These are phyloP conservation scores for Troides aeacus DNA, from an alignment of 2,888 invertebrate species.

Conservation along the genomic window DNA sequence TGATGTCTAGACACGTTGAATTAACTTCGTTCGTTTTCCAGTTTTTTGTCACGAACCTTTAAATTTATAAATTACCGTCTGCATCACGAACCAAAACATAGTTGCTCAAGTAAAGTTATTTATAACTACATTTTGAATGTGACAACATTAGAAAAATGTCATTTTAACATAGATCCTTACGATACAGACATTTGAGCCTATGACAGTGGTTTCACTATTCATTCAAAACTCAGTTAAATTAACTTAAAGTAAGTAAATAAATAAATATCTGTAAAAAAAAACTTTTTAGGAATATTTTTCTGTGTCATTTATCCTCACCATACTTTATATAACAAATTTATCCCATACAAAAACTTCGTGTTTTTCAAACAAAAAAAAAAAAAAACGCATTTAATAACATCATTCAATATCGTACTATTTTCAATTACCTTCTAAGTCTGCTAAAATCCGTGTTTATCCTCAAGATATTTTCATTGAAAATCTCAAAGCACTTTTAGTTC, in stretches of 20 bases:
- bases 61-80: conserved; percentile 34
- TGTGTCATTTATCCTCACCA: too few relatives aligned
- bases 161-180: conserved; percentile 71
- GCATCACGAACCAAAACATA: conserved; percentile 5
- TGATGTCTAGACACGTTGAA: conserved; percentile 61
- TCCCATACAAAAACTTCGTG: too few relatives aligned
- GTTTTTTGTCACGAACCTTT: conserved; percentile 65
- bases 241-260: background rate
- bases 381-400: too few relatives aligned
- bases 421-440: conserved; percentile 69
- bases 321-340: too few relatives aligned
- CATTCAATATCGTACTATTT: conserved; percentile 61
- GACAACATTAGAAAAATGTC: background rate
- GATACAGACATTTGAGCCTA: conserved; percentile 61
- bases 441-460: conserved; percentile 58
- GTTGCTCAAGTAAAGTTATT: conserved; percentile 8
- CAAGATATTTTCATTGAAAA: conserved; percentile 65
- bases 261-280: too few relatives aligned
- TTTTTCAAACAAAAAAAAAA: too few relatives aligned
- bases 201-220: conserved; percentile 70
- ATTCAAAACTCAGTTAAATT: conserved; percentile 54
- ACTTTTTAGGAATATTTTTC: too few relatives aligned
- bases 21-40: conserved; percentile 44
- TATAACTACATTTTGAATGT: background rate
- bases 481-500: conserved; percentile 67